Evolutionary conservation across 2,888 invertebrate genomes (phyloP).

Genomic region (Agriopis aurantiaria): DNA sequence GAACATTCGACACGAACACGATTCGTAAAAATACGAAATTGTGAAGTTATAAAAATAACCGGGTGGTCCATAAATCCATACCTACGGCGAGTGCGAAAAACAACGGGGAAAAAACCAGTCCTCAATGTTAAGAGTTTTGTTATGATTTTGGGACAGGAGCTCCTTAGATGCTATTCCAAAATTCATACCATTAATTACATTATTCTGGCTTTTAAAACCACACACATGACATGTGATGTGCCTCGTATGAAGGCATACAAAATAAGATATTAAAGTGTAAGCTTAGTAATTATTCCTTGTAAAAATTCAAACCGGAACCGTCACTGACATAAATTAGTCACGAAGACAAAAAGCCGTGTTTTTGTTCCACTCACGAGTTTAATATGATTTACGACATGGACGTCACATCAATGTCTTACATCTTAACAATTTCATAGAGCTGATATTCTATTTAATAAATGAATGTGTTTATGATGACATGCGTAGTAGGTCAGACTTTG

Average conservation of each 20-base stretch:
- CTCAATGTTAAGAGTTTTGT: too few species aligned
- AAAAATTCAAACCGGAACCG: constrained; percentile 34
- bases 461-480: constrained; percentile 21
- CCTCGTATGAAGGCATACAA: constrained; percentile 5
- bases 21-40: too few species aligned
- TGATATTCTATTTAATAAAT: constrained; percentile 30
- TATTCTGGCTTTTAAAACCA: background rate
- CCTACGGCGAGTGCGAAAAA: too few species aligned
- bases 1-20: too few species aligned
- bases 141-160: too few species aligned
- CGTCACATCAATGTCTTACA: constrained; percentile 38
- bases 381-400: constrained; percentile 45
- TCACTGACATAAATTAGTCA: constrained; percentile 34
- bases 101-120: too few species aligned
- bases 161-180: background rate
- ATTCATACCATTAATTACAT: background rate
- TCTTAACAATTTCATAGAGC: constrained; percentile 39
- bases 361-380: constrained; percentile 38
- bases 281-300: constrained; percentile 29
- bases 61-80: too few species aligned
- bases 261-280: constrained; percentile 10
- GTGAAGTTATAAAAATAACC: too few species aligned
- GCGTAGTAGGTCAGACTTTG: constrained; percentile 27
- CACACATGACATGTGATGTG: background rate
- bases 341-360: constrained; percentile 42